phyloP scores from a whole-genome alignment of 35 echinoderm and acorn worm genomes.

The Anneissia japonica region DNA sequence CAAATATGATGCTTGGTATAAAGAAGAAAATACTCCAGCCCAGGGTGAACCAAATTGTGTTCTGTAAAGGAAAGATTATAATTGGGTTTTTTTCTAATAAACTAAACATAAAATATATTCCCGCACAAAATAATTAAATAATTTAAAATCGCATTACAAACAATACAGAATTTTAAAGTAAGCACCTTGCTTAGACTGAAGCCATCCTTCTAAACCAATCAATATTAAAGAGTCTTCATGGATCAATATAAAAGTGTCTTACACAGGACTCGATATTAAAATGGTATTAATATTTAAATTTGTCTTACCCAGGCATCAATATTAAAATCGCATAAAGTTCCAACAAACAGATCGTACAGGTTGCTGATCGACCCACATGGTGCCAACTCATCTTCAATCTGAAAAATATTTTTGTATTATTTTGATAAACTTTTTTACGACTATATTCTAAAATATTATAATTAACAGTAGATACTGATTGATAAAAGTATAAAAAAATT shows the following conservation, averaged over 20 bases:
- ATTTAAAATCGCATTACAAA: background rate
- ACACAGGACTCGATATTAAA: background rate
- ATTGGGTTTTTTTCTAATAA: background rate
- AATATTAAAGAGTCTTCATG: background rate
- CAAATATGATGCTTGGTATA: constrained; percentile 59
- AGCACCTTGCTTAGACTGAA: background rate
- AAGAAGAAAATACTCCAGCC: constrained; percentile 91
- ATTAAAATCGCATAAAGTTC: constrained; percentile 38
- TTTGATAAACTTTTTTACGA: too few relatives aligned
- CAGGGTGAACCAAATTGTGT: constrained; percentile 82
- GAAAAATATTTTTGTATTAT: too few relatives aligned
- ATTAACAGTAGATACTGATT: too few relatives aligned
- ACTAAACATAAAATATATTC: background rate
- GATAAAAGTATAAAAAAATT: too few relatives aligned
- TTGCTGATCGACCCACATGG: constrained; percentile 38
- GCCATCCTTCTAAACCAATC: background rate
- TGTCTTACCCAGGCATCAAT: constrained; percentile 59
- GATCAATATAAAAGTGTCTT: background rate
- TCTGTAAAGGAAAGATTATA: constrained; percentile 39
- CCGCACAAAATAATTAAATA: background rate
- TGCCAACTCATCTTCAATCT: constrained; percentile 67
- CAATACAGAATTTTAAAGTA: background rate
- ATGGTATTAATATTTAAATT: background rate
- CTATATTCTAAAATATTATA: too few relatives aligned
- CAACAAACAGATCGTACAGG: constrained; percentile 21